Evolutionary conservation across 2,797 vertebrate genomes (phyloP).

Genomic region (Borostomias antarcticus): DNA sequence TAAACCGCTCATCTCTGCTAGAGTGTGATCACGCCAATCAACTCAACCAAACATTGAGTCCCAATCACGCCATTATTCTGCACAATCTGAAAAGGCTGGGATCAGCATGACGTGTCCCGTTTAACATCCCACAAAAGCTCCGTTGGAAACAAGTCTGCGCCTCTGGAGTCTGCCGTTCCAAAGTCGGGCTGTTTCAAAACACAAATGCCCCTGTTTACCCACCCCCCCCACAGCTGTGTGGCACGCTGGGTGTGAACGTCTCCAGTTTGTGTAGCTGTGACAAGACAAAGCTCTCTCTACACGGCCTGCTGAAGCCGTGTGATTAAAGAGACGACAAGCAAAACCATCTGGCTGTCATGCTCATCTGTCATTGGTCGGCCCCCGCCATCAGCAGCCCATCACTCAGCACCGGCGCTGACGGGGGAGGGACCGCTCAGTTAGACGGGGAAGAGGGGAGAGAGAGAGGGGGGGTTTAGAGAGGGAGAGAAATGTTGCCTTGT

Average conservation of each 20-base stretch:
- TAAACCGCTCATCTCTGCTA: too few species aligned
- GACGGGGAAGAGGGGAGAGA: constrained; percentile 14
- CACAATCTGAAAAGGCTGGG: too few species aligned
- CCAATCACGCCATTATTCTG: too few species aligned
- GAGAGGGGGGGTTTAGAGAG: constrained; percentile 42
- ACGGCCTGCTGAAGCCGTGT: constrained; percentile 80
- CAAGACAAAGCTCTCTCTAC: constrained; percentile 80
- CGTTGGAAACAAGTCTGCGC: not conserved
- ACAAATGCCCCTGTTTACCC: not conserved
- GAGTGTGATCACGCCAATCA: too few species aligned
- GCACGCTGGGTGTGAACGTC: constrained; percentile 78
- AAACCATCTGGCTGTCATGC: constrained; percentile 88
- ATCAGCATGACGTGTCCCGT: too few species aligned
- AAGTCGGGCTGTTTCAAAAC: too few species aligned
- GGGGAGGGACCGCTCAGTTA: too few species aligned
- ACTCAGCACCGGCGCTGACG: constrained; percentile 69
- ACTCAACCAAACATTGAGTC: too few species aligned
- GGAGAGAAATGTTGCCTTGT: too few species aligned
- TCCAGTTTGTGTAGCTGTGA: constrained; percentile 80
- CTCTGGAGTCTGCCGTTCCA: too few species aligned
- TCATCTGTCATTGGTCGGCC: constrained; percentile 81
- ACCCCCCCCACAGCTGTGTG: not conserved
- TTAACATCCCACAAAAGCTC: too few species aligned
- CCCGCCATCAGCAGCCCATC: constrained; percentile 81
- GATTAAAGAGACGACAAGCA: constrained; percentile 87